These are phyloP conservation scores for Eleutherodactylus coqui DNA, from an alignment of 2,797 vertebrate genomes.

Conservation along the genomic window DNA sequence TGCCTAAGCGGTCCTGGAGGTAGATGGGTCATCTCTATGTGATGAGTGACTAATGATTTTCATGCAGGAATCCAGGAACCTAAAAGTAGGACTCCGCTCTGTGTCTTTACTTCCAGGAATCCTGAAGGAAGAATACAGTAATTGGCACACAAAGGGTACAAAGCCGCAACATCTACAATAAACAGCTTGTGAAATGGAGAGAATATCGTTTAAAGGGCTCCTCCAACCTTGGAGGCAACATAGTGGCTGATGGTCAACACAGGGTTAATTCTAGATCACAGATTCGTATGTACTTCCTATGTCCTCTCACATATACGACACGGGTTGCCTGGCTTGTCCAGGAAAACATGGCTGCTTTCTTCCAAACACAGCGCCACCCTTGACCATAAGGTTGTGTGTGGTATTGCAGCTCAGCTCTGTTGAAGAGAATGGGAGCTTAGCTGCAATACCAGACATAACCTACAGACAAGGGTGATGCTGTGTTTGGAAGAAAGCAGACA, in stretches of 20 bases:
- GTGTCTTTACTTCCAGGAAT: not conserved
- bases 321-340: too few relatives aligned
- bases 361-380: too few relatives aligned
- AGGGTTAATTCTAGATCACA: not conserved
- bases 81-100: not conserved
- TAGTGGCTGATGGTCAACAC: not conserved
- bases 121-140: not conserved
- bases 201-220: not conserved
- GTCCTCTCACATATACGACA: too few relatives aligned
- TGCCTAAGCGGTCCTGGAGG: not conserved
- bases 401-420: too few relatives aligned
- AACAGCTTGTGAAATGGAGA: not conserved
- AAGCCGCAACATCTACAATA: not conserved
- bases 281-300: too few relatives aligned
- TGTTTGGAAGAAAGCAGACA: too few relatives aligned
- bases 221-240: not conserved
- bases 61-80: not conserved
- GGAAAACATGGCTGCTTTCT: too few relatives aligned
- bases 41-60: not conserved
- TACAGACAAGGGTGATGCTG: too few relatives aligned
- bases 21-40: not conserved
- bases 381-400: too few relatives aligned
- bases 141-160: not conserved
- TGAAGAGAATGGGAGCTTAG: too few relatives aligned
- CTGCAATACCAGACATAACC: too few relatives aligned